A percentile compares a stretch with the other conserved stretches of the same genome.
These are phyloP conservation scores for Schizopygopsis pylzovi DNA, from an alignment of 2,797 vertebrate genomes.

Conservation along the genomic window DNA sequence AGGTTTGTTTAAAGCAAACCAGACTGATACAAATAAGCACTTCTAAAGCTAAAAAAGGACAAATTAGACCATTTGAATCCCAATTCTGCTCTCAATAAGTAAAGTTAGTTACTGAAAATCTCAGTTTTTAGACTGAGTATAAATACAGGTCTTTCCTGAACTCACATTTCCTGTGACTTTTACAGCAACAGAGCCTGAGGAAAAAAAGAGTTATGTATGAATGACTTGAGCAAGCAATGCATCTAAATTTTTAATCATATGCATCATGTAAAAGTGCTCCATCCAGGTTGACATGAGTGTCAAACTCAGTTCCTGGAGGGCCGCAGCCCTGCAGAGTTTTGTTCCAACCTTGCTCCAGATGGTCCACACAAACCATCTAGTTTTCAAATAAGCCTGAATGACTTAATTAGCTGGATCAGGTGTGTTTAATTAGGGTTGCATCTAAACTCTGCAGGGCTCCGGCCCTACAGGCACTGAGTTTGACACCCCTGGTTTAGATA, in stretches of 20 bases:
- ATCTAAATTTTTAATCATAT: background rate
- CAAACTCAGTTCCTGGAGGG: too few relatives aligned
- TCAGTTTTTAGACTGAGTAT: background rate
- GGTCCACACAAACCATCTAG: too few relatives aligned
- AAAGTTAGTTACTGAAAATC: background rate
- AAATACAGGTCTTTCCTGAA: conserved; percentile 41
- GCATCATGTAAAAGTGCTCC: background rate
- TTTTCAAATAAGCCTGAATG: too few relatives aligned
- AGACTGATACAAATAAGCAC: background rate
- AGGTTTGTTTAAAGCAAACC: background rate
- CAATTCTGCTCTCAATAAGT: background rate
- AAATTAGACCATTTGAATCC: background rate
- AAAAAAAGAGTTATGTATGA: conserved; percentile 20
- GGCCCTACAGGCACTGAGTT: too few relatives aligned
- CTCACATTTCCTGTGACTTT: conserved; percentile 90
- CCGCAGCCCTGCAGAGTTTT: too few relatives aligned
- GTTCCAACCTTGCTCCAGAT: too few relatives aligned
- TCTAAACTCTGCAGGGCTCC: too few relatives aligned
- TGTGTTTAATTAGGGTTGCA: too few relatives aligned
- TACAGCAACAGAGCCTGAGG: conserved; percentile 80
- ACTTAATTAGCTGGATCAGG: too few relatives aligned
- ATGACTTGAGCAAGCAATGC: background rate
- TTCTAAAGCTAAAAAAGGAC: background rate
- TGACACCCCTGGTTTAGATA: too few relatives aligned
- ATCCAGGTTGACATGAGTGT: background rate